Conservation (phyloP, 2,888 invertebrate species). For the Monoplex corrugatus region DNA sequence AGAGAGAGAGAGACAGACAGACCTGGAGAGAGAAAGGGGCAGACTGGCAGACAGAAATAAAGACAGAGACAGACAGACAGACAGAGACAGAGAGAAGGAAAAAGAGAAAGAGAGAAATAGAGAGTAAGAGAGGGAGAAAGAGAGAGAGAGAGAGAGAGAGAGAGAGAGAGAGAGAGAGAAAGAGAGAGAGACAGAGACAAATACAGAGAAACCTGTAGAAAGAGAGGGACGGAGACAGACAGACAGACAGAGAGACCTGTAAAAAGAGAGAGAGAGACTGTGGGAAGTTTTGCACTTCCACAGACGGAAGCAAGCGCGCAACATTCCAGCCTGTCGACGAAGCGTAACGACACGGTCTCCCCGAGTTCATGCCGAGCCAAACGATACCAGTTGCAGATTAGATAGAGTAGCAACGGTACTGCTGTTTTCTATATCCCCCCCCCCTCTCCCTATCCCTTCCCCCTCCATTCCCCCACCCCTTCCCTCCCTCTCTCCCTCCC, state of each 20-base stretch:
- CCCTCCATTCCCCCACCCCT: neutral
- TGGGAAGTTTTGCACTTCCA: constrained; percentile 31
- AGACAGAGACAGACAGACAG: too few relatives aligned
- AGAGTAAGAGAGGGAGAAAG: too few relatives aligned
- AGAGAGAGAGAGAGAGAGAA: too few relatives aligned
- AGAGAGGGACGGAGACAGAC: neutral
- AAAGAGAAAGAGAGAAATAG: too few relatives aligned
- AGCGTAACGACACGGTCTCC: constrained; percentile 29
- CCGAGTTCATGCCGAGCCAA: constrained; percentile 14
- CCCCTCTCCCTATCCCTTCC: neutral
- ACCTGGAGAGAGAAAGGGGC: too few relatives aligned
- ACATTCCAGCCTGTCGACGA: neutral
- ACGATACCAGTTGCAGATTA: neutral
- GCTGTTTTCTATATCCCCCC: neutral
- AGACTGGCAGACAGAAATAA: too few relatives aligned
- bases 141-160: neutral
- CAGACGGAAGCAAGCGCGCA: neutral
- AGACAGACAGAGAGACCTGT: too few relatives aligned
- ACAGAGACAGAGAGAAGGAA: too few relatives aligned
- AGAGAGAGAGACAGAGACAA: too few relatives aligned
- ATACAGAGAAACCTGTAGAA: neutral
- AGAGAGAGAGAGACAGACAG: too few relatives aligned
- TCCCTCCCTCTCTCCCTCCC: neutral
- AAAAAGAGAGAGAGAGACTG: too few relatives aligned
- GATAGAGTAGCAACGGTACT: neutral